Conservation (phyloP, 2,888 invertebrate species). For the Mesoligia furuncula region DNA sequence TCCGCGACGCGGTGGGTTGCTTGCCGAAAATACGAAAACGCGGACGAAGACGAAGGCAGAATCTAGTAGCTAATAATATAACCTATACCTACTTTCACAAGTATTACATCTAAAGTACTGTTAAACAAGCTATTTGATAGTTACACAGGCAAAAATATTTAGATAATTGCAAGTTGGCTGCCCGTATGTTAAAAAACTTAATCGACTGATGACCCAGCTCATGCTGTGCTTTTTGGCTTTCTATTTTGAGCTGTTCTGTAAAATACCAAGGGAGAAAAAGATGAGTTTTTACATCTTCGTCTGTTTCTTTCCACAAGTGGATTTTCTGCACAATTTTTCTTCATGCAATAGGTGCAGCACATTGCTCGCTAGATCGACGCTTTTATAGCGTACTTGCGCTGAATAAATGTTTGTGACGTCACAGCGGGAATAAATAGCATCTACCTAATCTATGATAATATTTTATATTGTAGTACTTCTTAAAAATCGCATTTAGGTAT, state of each 20-base stretch:
- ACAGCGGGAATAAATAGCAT: constrained; percentile 24
- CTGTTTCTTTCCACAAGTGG: background rate
- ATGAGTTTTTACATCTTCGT: background rate
- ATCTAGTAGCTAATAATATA: background rate
- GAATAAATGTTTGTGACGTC: constrained; percentile 43
- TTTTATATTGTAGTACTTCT: constrained; percentile 24
- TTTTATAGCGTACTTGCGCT: constrained; percentile 57
- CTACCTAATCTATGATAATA: constrained; percentile 4
- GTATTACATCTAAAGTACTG: background rate
- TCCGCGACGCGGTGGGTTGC: too few relatives aligned
- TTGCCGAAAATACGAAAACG: too few relatives aligned
- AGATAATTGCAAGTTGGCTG: background rate
- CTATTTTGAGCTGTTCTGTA: background rate
- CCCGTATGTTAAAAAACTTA: background rate
- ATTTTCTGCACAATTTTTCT: constrained; percentile 29
- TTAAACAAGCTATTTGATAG: background rate
- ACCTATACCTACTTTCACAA: background rate
- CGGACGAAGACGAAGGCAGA: too few relatives aligned
- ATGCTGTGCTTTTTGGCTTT: background rate
- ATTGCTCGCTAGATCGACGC: constrained; percentile 43
- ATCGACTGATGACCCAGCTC: background rate
- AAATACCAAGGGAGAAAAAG: background rate
- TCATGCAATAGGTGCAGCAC: constrained; percentile 37
- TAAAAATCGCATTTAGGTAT: constrained; percentile 28
- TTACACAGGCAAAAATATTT: background rate